Conservation (phyloP, 1,140 invertebrate species). For the Ectropis grisescens region DNA sequence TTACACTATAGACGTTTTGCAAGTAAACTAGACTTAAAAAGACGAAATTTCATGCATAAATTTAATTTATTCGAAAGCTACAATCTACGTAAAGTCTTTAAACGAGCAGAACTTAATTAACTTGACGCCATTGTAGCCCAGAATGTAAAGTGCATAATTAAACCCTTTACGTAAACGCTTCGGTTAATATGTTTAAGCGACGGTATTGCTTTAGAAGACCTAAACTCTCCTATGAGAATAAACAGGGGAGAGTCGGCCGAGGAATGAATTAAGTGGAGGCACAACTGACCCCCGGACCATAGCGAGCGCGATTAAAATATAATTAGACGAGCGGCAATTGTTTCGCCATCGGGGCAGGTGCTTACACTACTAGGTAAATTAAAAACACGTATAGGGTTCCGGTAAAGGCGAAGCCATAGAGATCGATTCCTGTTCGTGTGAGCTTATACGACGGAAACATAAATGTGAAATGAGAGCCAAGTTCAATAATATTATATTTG, state of each 20-base stretch:
- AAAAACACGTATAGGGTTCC: constrained; percentile 58
- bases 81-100: constrained; percentile 41
- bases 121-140: constrained; percentile 44
- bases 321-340: constrained; percentile 64
- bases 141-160: constrained; percentile 56
- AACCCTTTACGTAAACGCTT: constrained; percentile 60
- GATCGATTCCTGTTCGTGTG: no score
- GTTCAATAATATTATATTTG: no score
- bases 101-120: constrained; percentile 61
- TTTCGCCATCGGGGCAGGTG: constrained; percentile 63
- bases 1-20: constrained; percentile 25
- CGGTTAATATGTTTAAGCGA: constrained; percentile 60
- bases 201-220: constrained; percentile 61
- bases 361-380: constrained; percentile 56
- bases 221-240: constrained; percentile 68
- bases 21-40: constrained; percentile 34
- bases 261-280: constrained; percentile 61
- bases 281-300: constrained; percentile 11
- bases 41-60: constrained; percentile 36
- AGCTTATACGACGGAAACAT: no score
- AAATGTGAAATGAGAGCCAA: no score
- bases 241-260: constrained; percentile 45
- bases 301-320: constrained; percentile 69
- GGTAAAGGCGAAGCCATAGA: no score
- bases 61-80: constrained; percentile 29